Evolutionary conservation across 2,888 invertebrate genomes (phyloP), one percentile per base, ranked within the genome.

Genomic region (Thalpophila matura): DNA sequence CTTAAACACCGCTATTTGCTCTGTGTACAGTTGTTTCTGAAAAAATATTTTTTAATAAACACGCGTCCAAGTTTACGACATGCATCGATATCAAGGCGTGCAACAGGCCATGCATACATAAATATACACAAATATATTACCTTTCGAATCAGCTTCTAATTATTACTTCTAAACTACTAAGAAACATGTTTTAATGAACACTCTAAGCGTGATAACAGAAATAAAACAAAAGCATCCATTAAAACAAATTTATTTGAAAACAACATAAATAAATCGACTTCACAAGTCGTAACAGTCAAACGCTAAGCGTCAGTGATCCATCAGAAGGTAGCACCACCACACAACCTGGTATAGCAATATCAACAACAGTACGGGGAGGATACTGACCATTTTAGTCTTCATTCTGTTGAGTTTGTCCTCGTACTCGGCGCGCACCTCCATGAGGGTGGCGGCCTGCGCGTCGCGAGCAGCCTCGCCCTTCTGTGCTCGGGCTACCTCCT

Each of bases 341-440:
- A 92, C 88, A 62, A 94, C 81, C 85, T 95, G 95, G 86, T 95
- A 95, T 61, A 91, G 83, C 80, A 95, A 85, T 85, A 95, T 89
- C 86, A 95, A 89, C 69, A 90, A 87, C 89, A 95, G 87, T 84
- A 94, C 58, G 71, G 95, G 94, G 81, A 89, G 80, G 70, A 92
- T 92, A 95, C 96, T 96, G 95, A 97, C 97, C 97, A 98, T 97
- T 96, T 97, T 97, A 50, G 96, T 95, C 87, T 98, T 98, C 96
- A 98, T 97, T 88, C 97, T 96, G 82, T 97, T 97, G 82, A 98
- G 91, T 91, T 97, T 98, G 74, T 95, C 95, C 81, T 97, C 97
- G 84, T 97, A 96, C 82, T 97, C 97, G 18, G 92, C 93, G 56
- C 96, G 94, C 4, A 97, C 92, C 58, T 96, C 96, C 86, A 94